Percentiles rank a stretch among this genome's conserved stretches.
These are phyloP conservation scores for Bombus confusus DNA, from an alignment of 1,140 invertebrate genomes.

Conservation along the genomic window DNA sequence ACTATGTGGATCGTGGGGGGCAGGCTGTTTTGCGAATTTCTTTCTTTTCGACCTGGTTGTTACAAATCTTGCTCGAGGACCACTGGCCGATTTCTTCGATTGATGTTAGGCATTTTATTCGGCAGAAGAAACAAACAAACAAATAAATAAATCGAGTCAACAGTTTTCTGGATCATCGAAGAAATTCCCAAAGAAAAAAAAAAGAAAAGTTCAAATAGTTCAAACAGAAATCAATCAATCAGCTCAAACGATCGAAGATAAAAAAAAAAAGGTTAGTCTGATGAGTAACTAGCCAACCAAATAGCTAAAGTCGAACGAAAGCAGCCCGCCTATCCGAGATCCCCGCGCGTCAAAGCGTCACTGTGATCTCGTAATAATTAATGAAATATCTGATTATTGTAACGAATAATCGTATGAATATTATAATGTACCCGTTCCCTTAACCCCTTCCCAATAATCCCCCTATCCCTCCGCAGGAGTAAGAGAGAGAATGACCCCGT, in stretches of 20 bases:
- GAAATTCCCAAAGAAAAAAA: not conserved
- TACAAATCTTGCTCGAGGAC: not conserved
- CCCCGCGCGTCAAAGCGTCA: slow-evolving; percentile 83
- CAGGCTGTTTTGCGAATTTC: slow-evolving; percentile 74
- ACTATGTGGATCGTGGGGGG: slow-evolving; percentile 82
- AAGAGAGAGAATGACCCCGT: slow-evolving; percentile 30
- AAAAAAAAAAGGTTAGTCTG: not conserved
- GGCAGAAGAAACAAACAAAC: not conserved
- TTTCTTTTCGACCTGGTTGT: not conserved
- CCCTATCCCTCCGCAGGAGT: slow-evolving; percentile 29
- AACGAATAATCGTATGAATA: slow-evolving; percentile 81
- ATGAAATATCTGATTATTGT: slow-evolving; percentile 82
- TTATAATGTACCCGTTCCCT: slow-evolving; percentile 71
- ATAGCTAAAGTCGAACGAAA: slow-evolving; percentile 54
- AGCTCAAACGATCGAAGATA: not conserved
- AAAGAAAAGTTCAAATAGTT: slow-evolving; percentile 11
- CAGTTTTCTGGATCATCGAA: not conserved
- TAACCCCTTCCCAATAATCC: too few relatives aligned
- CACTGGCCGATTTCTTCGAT: not conserved
- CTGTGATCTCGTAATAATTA: slow-evolving; percentile 83
- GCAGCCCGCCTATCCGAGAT: slow-evolving; percentile 81
- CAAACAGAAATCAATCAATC: slow-evolving; percentile 5
- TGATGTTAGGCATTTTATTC: not conserved
- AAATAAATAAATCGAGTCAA: not conserved
- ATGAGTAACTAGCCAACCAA: not conserved